phyloP scores from a whole-genome alignment of 2,113 vertebrate species.

The Aldabrachelys gigantea region DNA sequence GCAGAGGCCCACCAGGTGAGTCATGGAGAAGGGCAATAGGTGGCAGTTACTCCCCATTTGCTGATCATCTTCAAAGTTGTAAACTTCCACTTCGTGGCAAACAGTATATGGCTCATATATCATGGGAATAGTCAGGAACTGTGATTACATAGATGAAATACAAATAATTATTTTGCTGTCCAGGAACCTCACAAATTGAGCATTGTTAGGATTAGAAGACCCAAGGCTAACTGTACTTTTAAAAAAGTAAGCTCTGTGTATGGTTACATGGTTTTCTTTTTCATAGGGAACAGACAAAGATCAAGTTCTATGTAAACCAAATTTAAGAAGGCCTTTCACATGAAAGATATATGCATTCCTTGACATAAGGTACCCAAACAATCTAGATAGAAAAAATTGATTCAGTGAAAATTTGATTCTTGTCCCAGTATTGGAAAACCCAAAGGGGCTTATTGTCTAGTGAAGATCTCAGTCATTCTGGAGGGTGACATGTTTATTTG shows the following conservation, averaged over 20 bases:
- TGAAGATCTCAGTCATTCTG: background rate
- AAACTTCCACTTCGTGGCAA: background rate
- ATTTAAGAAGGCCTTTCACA: background rate
- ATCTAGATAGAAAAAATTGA: background rate
- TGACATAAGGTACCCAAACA: background rate
- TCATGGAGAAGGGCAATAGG: background rate
- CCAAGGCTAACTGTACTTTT: background rate
- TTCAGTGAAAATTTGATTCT: background rate
- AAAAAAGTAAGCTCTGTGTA: background rate
- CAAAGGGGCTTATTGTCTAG: background rate
- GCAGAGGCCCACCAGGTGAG: background rate
- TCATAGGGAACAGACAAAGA: background rate
- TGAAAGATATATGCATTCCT: background rate
- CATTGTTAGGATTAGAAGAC: slow-evolving; percentile 5
- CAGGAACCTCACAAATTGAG: background rate
- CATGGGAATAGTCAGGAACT: background rate
- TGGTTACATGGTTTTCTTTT: background rate
- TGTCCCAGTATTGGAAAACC: background rate
- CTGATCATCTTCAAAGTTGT: background rate
- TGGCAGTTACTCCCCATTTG: background rate
- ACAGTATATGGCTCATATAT: background rate
- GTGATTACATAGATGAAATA: background rate
- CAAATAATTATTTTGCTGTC: background rate
- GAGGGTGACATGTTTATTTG: background rate
- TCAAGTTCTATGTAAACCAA: background rate